phyloP scores from a whole-genome alignment of 64 coral and sea anemone species.

The Pocillopora damicornis region DNA sequence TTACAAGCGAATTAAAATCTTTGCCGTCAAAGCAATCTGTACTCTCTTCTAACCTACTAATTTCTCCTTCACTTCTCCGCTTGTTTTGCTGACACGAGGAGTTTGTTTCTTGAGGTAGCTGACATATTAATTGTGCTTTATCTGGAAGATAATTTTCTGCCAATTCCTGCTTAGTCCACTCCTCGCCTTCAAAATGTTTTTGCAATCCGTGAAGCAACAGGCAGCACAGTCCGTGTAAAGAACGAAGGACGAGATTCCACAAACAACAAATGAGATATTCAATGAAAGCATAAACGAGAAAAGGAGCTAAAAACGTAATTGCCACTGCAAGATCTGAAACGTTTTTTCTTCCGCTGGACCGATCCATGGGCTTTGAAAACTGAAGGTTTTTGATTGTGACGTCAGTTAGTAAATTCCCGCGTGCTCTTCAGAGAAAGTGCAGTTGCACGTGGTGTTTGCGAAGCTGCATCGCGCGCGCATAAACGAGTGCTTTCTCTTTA shows the following conservation, averaged over 20 bases:
- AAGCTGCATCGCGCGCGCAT: not conserved
- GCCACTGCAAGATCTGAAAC: not conserved
- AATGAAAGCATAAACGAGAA: not conserved
- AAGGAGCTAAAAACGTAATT: not conserved
- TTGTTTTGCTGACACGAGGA: not conserved
- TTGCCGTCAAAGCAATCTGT: not conserved
- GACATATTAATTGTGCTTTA: not conserved
- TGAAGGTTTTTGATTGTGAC: constrained; percentile 9
- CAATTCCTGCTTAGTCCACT: not conserved
- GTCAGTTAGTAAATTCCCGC: not conserved
- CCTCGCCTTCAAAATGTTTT: no score
- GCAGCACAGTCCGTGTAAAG: not conserved
- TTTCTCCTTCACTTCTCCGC: not conserved
- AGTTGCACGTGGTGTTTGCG: not conserved
- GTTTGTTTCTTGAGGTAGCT: not conserved
- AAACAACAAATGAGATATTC: not conserved
- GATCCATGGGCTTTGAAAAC: not conserved
- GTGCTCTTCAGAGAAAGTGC: not conserved
- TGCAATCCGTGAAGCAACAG: not conserved
- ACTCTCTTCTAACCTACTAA: not conserved
- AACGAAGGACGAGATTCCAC: not conserved
- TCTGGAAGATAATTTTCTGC: not conserved
- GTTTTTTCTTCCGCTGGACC: not conserved
- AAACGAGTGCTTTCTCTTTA: no score
- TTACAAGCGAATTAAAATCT: not conserved